Conservation (phyloP, 2,888 invertebrate genomes). For the Drosophila bunnanda region DNA sequence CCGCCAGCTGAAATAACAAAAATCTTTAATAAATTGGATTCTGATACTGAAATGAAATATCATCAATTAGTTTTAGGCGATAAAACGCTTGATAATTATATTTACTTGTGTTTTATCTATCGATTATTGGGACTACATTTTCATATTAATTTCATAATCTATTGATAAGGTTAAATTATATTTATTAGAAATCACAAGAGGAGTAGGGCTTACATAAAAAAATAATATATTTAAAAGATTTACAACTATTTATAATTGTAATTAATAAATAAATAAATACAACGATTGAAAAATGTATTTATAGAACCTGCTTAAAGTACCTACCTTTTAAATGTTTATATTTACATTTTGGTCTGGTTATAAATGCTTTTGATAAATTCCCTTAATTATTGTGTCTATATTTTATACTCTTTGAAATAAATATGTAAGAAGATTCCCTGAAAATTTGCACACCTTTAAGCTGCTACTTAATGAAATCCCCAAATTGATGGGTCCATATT, state of each 20-base stretch:
- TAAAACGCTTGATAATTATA: not conserved
- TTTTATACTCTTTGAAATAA: not conserved
- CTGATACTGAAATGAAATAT: not conserved
- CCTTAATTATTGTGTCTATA: not conserved
- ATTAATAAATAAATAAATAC: too few relatives aligned
- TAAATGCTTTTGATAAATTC: too few relatives aligned
- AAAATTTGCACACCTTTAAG: not conserved
- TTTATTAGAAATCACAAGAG: not conserved
- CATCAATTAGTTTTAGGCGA: not conserved
- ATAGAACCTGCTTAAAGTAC: too few relatives aligned
- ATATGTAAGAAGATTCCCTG: not conserved
- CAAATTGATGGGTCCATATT: not conserved
- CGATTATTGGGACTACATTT: constrained; percentile 14
- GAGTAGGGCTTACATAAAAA: too few relatives aligned
- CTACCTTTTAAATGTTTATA: too few relatives aligned
- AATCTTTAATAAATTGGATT: not conserved
- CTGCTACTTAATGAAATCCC: not conserved
- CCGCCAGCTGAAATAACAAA: not conserved
- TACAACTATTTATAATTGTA: not conserved
- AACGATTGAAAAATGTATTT: too few relatives aligned
- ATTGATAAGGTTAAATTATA: constrained; percentile 6
- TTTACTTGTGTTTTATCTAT: constrained; percentile 6
- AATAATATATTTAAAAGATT: too few relatives aligned
- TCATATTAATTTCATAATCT: constrained; percentile 2
- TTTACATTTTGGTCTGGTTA: too few relatives aligned